A percentile compares a stretch with the other conserved stretches of the same genome.
phyloP scores from a whole-genome alignment of 2,113 vertebrate species.

The Hirundichthys speculiger region DNA sequence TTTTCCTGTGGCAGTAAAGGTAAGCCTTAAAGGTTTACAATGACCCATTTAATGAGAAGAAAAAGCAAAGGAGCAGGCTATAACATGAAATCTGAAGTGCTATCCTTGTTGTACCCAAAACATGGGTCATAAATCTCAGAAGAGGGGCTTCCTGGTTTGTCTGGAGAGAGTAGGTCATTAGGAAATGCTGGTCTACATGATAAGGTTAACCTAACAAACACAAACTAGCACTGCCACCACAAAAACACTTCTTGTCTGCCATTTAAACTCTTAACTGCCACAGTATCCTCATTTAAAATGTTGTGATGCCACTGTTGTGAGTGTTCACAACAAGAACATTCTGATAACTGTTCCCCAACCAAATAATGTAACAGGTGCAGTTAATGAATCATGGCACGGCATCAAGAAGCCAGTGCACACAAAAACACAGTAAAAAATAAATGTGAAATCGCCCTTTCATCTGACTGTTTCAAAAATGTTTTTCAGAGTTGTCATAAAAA shows the following conservation, averaged over 20 bases:
- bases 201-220: slow-evolving; percentile 58
- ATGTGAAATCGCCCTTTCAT: no score
- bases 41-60: slow-evolving; percentile 46
- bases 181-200: slow-evolving; percentile 46
- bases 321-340: slow-evolving; percentile 32
- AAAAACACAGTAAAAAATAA: no score
- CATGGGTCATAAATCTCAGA: slow-evolving; percentile 70
- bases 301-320: slow-evolving; percentile 5
- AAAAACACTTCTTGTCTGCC: slow-evolving; percentile 69
- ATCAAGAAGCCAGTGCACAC: no score
- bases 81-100: slow-evolving; percentile 34
- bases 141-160: slow-evolving; percentile 58
- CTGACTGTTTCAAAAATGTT: slow-evolving; percentile 33
- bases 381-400: slow-evolving; percentile 33
- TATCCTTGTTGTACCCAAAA: slow-evolving; percentile 52
- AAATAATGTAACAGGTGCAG: slow-evolving; percentile 30
- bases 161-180: slow-evolving; percentile 69
- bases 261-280: slow-evolving; percentile 63
- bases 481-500: slow-evolving; percentile 52
- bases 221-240: slow-evolving; percentile 55
- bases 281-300: slow-evolving; percentile 42
- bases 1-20: slow-evolving; percentile 19
- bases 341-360: slow-evolving; percentile 22
- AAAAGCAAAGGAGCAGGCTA: slow-evolving; percentile 24
- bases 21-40: slow-evolving; percentile 26